Conservation (phyloP, 2,797 vertebrate species). For the Sarcoramphus papa region DNA sequence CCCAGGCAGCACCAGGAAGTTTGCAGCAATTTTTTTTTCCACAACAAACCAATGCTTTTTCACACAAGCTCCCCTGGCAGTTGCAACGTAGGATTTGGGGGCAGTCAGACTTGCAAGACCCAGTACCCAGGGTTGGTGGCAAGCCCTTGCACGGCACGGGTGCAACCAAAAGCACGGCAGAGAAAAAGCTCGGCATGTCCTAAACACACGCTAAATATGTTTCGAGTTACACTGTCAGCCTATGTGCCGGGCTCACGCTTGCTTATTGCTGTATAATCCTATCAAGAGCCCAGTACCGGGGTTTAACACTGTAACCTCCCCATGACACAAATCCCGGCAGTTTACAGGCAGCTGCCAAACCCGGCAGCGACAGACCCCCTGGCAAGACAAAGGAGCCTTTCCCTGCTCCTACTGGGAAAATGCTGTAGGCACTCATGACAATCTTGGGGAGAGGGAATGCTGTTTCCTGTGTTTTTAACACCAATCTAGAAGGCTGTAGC, state of each 20-base stretch:
- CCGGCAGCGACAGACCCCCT: not conserved
- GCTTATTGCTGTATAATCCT: not conserved
- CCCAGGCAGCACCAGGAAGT: not conserved
- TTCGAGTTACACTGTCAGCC: not conserved
- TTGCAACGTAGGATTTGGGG: not conserved
- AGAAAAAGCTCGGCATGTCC: not conserved
- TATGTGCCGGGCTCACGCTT: not conserved
- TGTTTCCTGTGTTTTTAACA: not conserved
- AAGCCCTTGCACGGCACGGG: not conserved
- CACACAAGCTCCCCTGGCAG: not conserved
- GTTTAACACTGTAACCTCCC: not conserved
- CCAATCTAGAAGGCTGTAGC: accelerated
- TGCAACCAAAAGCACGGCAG: accelerated
- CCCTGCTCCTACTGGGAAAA: not conserved
- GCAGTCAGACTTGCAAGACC: not conserved
- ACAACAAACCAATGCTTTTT: not conserved
- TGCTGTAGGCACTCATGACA: accelerated
- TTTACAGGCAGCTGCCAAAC: not conserved
- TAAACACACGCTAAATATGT: not conserved
- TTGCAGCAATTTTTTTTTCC: not conserved
- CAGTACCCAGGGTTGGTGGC: not conserved
- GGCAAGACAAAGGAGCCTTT: not conserved
- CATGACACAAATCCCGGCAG: not conserved
- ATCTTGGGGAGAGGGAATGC: not conserved
- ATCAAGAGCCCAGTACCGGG: not conserved